Base-by-base conservation (phyloP, 1,140 invertebrate species). In the Bombus pyrosoma region DNA sequence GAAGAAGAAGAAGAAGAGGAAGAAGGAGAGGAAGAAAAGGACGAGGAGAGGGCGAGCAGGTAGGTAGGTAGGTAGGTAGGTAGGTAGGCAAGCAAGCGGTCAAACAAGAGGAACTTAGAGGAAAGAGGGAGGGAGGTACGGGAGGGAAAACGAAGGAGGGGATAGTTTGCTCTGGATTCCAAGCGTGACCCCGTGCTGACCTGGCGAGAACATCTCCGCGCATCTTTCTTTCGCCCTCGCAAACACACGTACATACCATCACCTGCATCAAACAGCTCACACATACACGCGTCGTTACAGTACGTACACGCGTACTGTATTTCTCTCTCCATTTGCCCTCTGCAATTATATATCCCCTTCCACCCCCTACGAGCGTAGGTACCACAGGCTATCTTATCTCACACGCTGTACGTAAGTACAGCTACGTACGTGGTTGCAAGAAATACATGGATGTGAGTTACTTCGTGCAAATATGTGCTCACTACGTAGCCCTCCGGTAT, bases 81-180 rank as follows among this genome's bases (percentile, higher is more conserved):
- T 86, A 83, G 87, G 87, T 86, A 78, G 73, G 80, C 85, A 83
- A 68, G 86, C 86, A 77, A 64, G 86, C 77, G 72, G 81, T 89
- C 86, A 71, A 85, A 82, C 80, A 83, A 82, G 86, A 79, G 69
- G 88, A 85, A 87, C 89, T 78, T 84, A 83, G 73, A 75, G 75
- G 84, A 81, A 82, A 77, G 82, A 90, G 75, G 86, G 84, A 89
- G 73, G 77, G 73, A 53, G 88, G 66, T 41, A 53, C 53, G 53
- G 71, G 76, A 81, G 87, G 80, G 78, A 84, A 74, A 85, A 80
- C 86, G 82, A 84, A 80, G 75, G 92, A 91, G 92, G 93, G 93
- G 92, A 94, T 95, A 93, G 93, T 94, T 95, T 95, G 94, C 94
- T 95, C 94, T 95, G 94, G 93, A 95, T 95, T 95, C 94, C 94